phyloP scores from a whole-genome alignment of 2,888 invertebrate genomes.

The Meandrusa payeni region DNA sequence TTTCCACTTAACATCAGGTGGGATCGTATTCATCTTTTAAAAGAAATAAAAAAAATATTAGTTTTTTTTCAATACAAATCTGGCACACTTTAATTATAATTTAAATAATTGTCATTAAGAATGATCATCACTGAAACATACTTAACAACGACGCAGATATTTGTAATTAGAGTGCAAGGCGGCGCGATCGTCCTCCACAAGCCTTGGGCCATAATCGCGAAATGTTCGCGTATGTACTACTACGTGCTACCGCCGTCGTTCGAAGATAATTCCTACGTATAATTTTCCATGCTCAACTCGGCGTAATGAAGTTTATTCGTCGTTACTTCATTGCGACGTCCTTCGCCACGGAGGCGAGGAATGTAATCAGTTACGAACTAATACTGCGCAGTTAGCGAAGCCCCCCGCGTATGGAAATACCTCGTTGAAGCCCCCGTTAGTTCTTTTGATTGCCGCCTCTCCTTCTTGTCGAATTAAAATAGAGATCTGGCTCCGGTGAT shows the following conservation, averaged over 20 bases:
- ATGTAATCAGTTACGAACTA: slow-evolving; percentile 80
- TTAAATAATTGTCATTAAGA: slow-evolving; percentile 25
- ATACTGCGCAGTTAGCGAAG: slow-evolving; percentile 69
- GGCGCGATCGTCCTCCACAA: slow-evolving; percentile 24
- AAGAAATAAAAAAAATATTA: no score
- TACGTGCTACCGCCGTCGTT: slow-evolving; percentile 56
- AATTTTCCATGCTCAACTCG: slow-evolving; percentile 77
- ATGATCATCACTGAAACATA: slow-evolving; percentile 19
- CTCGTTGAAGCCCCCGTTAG: slow-evolving; percentile 71
- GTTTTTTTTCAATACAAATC: no score
- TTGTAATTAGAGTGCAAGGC: slow-evolving; percentile 35
- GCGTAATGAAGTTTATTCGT: slow-evolving; percentile 78
- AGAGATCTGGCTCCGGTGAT: slow-evolving; percentile 66
- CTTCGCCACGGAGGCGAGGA: slow-evolving; percentile 66
- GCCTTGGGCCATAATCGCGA: slow-evolving; percentile 27
- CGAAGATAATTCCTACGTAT: slow-evolving; percentile 77
- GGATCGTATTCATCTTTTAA: no score
- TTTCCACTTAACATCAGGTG: no score
- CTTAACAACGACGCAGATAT: slow-evolving; percentile 51
- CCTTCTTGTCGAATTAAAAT: slow-evolving; percentile 75
- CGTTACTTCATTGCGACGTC: slow-evolving; percentile 75
- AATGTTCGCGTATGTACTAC: slow-evolving; percentile 46
- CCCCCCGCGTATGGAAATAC: slow-evolving; percentile 76
- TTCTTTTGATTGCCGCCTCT: slow-evolving; percentile 76
- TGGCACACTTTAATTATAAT: no score